These are phyloP conservation scores for Psilanteris sp. DNA, from an alignment of 1,140 invertebrate species.

Conservation along the genomic window DNA sequence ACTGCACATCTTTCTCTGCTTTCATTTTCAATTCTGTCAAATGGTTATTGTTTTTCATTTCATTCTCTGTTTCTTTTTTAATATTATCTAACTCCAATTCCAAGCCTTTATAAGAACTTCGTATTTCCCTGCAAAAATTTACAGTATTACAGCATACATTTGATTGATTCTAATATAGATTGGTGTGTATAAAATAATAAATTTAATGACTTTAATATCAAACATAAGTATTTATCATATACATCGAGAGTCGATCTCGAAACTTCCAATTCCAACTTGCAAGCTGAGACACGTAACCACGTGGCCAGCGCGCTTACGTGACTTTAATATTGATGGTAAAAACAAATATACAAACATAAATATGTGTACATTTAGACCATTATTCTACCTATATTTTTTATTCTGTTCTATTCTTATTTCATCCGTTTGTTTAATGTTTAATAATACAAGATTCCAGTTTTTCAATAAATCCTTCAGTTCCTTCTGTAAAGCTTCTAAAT, in stretches of 20 bases:
- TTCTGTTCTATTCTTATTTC: conserved; percentile 82
- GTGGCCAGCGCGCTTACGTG: too few species aligned
- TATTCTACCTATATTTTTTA: conserved; percentile 80
- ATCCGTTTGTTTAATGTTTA: conserved; percentile 84
- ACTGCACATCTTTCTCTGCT: conserved; percentile 80
- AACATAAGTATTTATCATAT: too few species aligned
- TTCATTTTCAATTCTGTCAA: conserved; percentile 82
- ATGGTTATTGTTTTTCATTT: conserved; percentile 84
- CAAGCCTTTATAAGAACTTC: conserved; percentile 81
- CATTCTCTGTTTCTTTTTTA: conserved; percentile 81
- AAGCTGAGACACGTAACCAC: too few species aligned
- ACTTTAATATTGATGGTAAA: too few species aligned
- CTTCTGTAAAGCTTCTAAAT: conserved; percentile 85
- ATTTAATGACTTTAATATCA: too few species aligned
- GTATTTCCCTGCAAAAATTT: conserved; percentile 80
- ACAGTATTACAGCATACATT: too few species aligned
- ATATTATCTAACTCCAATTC: conserved; percentile 80
- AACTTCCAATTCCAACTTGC: too few species aligned
- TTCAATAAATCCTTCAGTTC: conserved; percentile 85
- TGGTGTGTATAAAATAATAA: too few species aligned
- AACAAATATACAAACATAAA: too few species aligned
- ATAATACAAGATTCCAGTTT: conserved; percentile 86
- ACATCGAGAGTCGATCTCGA: too few species aligned
- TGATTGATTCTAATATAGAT: too few species aligned
- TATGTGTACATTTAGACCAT: too few species aligned